Evolutionary conservation across 2,888 invertebrate species (phyloP), one percentile per base, ranked within the genome.

Genomic region (Oligia strigilis): DNA sequence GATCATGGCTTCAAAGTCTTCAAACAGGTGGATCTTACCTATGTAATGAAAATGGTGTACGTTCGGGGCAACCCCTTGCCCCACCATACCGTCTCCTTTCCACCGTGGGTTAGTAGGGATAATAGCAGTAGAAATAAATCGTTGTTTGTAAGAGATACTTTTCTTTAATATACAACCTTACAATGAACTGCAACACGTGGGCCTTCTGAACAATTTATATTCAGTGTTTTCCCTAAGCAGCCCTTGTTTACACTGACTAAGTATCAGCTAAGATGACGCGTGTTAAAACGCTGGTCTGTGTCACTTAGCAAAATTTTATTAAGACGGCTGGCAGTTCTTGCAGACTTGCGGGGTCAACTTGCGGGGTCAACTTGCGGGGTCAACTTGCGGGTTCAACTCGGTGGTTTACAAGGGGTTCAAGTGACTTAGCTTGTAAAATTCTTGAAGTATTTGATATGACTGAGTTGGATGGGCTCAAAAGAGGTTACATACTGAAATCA

Each of bases 181-280:
- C 6, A 62, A 52, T 36, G 0, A 40, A 46, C 75, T 49, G 5
- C n/a, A 52, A 23, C 6, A 58, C 14, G 8, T 67, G 60, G 14
- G 5, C 14, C 80, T 80, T 81, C 74, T 81, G 62, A 36, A 11
- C 11, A n/a, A 0, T 52, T 29, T 17, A 6, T 74, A 9, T 29
- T 40, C 17, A 17, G 6, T 40, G 72, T 13, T 40, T 46, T 58
- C 52, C 8, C n/a, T 46, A 60, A 71, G n/a, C 52, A 62, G 55
- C 66, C 19, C 14, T 60, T 69, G 72, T 80, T 84, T 75, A 58
- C 14, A 40, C 64, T 40, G 23, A 49, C 58, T 72, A 78, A 81
- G 46, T 49, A 64, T 23, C 55, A 19, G 40, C 49, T 69, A 72
- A 84, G 69, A 60, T 79, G 80, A 52, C 52, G 80, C 67, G 58